Conservation (phyloP, 37 sponge, comb jelly and placozoan genomes). For the Halichondria panicea region DNA sequence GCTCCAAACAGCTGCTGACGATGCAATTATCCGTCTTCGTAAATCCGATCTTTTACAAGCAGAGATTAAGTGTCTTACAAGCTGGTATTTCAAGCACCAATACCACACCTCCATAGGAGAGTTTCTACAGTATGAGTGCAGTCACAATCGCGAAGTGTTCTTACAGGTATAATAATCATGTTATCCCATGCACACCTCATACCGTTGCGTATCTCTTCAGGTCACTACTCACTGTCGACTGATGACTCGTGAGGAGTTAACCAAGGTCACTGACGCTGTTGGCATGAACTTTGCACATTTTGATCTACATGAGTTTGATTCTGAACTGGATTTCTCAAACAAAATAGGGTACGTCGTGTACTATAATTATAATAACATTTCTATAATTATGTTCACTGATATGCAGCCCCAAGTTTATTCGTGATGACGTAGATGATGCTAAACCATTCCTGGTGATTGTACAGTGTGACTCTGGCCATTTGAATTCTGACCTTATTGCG, state of each 20-base stretch:
- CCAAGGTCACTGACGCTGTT: conserved; percentile 10
- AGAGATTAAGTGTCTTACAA: too few relatives aligned
- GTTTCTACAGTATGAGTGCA: conserved; percentile 2
- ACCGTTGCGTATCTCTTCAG: conserved; percentile 28
- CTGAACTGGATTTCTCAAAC: conserved; percentile 77
- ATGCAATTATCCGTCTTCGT: conserved; percentile 61
- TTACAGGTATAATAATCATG: conserved; percentile 9
- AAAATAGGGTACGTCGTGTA: conserved; percentile 51
- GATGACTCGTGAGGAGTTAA: conserved; percentile 44
- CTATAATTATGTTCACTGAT: not conserved
- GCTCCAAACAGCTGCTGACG: conserved; percentile 67
- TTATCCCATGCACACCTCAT: not conserved
- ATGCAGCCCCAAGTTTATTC: conserved; percentile 27
- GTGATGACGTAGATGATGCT: not conserved
- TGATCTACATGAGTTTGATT: conserved; percentile 76
- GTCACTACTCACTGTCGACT: conserved; percentile 86
- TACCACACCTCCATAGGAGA: conserved; percentile 40
- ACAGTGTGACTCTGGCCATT: conserved; percentile 86
- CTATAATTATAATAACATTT: not conserved
- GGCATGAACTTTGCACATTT: conserved; percentile 21
- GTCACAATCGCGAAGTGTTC: not conserved
- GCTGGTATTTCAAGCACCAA: conserved; percentile 53
- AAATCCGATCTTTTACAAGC: conserved; percentile 9
- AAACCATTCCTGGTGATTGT: conserved; percentile 52
- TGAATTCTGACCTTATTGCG: conserved; percentile 79